Percentiles rank a stretch among this genome's conserved stretches.
These are phyloP conservation scores for Calonectris borealis DNA, from an alignment of 2,113 vertebrate species.

Conservation along the genomic window DNA sequence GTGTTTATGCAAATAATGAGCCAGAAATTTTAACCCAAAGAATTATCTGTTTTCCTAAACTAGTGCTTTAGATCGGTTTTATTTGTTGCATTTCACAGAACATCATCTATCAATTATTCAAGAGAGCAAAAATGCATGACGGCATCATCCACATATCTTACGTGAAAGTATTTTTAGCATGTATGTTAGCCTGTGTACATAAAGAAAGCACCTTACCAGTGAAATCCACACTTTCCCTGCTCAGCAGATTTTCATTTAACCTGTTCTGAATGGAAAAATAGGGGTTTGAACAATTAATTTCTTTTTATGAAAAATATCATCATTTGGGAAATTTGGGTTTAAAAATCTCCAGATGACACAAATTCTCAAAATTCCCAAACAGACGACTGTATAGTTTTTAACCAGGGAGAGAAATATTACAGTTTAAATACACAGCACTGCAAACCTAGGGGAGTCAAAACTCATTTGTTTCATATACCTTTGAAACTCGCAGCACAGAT, in stretches of 20 bases:
- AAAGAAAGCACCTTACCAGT: not conserved
- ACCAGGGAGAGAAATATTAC: not conserved
- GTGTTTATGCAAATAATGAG: not conserved
- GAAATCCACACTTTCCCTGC: not conserved
- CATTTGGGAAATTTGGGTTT: not conserved
- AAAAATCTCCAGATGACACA: not conserved
- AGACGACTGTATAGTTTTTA: not conserved
- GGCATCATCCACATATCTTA: not conserved
- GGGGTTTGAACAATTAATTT: not conserved
- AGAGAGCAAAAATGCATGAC: not conserved
- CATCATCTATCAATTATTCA: not conserved
- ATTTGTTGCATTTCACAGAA: not conserved
- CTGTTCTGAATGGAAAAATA: not conserved
- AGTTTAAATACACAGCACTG: not conserved
- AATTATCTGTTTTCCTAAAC: not conserved
- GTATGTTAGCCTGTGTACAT: accelerated
- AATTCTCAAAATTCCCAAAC: not conserved
- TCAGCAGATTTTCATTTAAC: not conserved
- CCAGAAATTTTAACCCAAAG: not conserved
- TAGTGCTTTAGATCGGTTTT: not conserved
- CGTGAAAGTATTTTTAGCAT: not conserved
- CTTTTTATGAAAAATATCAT: not conserved
- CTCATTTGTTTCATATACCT: not conserved
- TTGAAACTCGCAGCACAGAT: not conserved
- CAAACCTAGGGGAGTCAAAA: not conserved